phyloP scores from a whole-genome alignment of 2,113 vertebrate genomes.

The Elanus axillaris region DNA sequence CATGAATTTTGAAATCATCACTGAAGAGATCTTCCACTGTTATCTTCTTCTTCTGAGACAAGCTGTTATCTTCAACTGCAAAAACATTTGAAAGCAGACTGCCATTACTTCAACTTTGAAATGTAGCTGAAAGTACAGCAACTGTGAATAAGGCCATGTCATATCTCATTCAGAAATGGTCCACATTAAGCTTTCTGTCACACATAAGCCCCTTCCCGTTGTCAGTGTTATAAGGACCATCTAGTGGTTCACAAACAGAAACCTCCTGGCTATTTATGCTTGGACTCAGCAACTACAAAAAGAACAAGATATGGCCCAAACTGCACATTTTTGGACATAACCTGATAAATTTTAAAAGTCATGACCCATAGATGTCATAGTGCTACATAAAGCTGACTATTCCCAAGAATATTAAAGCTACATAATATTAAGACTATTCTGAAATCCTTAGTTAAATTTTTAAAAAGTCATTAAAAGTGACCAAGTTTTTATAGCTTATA shows the following conservation, averaged over 20 bases:
- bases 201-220: neutral
- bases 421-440: neutral
- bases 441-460: neutral
- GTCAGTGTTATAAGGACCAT: neutral
- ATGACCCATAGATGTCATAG: neutral
- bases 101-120: neutral
- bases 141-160: neutral
- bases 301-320: neutral
- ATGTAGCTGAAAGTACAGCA: neutral
- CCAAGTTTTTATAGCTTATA: neutral
- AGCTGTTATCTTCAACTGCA: constrained; percentile 88
- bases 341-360: neutral
- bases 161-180: neutral
- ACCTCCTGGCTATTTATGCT: neutral
- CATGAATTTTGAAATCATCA: constrained; percentile 87
- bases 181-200: neutral
- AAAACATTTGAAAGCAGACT: neutral
- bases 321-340: neutral
- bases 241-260: neutral
- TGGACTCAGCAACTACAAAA: neutral
- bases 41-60: constrained; percentile 91
- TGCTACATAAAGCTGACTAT: neutral
- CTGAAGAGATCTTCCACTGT: constrained; percentile 87
- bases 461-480: neutral
- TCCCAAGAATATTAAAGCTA: neutral